These are phyloP conservation scores for Valencia hispanica DNA, from an alignment of 2,797 vertebrate species.

Conservation along the genomic window DNA sequence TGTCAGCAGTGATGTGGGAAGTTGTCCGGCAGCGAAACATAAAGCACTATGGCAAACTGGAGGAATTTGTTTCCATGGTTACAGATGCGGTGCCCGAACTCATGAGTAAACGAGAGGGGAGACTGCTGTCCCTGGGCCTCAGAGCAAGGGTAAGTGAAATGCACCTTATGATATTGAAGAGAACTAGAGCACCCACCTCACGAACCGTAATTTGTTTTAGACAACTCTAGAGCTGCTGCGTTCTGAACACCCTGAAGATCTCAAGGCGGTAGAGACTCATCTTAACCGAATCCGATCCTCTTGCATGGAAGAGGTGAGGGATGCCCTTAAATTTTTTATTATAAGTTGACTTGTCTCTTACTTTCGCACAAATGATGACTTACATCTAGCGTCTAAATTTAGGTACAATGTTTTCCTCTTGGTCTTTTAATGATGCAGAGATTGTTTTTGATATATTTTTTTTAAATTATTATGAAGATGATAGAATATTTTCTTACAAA, in stretches of 20 bases:
- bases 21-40: slow-evolving; percentile 79
- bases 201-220: slow-evolving; percentile 27
- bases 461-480: not conserved
- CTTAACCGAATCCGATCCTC: slow-evolving; percentile 74
- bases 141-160: slow-evolving; percentile 82
- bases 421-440: not conserved
- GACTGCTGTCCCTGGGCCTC: slow-evolving; percentile 85
- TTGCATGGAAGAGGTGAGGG: slow-evolving; percentile 73
- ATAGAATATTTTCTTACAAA: not conserved
- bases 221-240: slow-evolving; percentile 77
- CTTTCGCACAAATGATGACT: not conserved
- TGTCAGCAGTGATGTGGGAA: slow-evolving; percentile 86
- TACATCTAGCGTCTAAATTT: not conserved
- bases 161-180: not conserved
- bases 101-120: slow-evolving; percentile 83
- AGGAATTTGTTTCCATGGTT: slow-evolving; percentile 86
- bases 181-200: not conserved
- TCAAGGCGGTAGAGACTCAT: slow-evolving; percentile 77
- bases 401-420: not conserved
- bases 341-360: not conserved
- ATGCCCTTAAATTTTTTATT: not conserved
- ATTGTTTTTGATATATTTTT: not conserved
- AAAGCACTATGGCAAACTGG: slow-evolving; percentile 84
- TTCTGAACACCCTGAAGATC: slow-evolving; percentile 78
- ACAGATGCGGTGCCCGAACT: slow-evolving; percentile 84